Conservation (phyloP, 37 sponge, comb jelly and placozoan genomes). For the Beroe ovata region DNA sequence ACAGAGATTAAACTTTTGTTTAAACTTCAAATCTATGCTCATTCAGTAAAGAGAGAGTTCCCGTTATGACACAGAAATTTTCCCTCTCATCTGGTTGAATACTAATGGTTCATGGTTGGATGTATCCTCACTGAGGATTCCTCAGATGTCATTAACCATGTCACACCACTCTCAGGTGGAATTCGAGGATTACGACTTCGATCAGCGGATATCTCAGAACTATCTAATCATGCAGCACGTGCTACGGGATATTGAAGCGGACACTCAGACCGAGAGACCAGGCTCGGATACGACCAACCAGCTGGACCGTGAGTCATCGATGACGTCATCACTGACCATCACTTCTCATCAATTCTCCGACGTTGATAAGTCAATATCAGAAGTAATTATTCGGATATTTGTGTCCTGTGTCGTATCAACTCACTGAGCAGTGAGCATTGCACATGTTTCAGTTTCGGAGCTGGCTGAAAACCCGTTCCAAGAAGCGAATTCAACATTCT, state of each 20-base stretch:
- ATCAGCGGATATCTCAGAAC: slow-evolving; percentile 40
- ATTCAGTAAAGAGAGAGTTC: too few species aligned
- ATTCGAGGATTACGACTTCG: slow-evolving; percentile 59
- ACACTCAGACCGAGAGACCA: background rate
- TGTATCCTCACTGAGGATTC: background rate
- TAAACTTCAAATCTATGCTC: too few species aligned
- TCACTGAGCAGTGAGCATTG: too few species aligned
- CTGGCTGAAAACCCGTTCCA: slow-evolving; percentile 15
- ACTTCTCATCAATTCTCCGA: too few species aligned
- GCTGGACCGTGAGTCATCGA: background rate
- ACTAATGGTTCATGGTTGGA: too few species aligned
- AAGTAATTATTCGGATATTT: too few species aligned
- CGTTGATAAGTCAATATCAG: too few species aligned
- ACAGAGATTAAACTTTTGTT: background rate
- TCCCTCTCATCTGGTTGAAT: too few species aligned
- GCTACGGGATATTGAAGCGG: background rate
- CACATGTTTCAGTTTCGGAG: slow-evolving; percentile 15
- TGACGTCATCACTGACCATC: too few species aligned
- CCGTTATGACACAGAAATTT: too few species aligned
- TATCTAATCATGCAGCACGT: slow-evolving; percentile 31
- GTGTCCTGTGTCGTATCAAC: too few species aligned
- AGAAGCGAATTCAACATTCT: background rate
- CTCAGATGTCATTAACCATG: background rate
- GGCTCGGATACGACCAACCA: slow-evolving; percentile 3
- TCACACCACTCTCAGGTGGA: background rate